Percentiles rank a stretch among this genome's conserved stretches.
phyloP scores from a whole-genome alignment of 2,797 vertebrate species.

The Apogon hyalosoma region DNA sequence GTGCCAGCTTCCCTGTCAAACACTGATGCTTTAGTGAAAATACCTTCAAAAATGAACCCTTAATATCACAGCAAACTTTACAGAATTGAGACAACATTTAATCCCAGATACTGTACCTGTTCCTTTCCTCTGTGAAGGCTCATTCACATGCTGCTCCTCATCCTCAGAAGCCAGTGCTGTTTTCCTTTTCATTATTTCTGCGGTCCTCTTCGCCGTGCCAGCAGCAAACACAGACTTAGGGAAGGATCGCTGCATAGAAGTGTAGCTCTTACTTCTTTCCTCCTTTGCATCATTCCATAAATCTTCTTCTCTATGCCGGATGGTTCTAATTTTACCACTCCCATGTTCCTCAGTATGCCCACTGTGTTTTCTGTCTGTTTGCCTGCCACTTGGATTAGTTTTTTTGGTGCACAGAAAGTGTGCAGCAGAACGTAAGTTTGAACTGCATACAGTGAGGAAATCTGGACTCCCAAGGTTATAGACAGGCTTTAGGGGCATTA shows the following conservation, averaged over 20 bases:
- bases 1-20: slow-evolving; percentile 43
- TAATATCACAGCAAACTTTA: too few species aligned
- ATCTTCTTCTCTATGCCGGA: neutral
- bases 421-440: neutral
- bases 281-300: neutral
- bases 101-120: slow-evolving; percentile 29
- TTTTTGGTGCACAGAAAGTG: slow-evolving; percentile 64
- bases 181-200: slow-evolving; percentile 69
- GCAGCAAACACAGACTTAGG: slow-evolving; percentile 86
- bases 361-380: slow-evolving; percentile 16
- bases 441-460: slow-evolving; percentile 22
- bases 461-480: slow-evolving; percentile 32
- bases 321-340: neutral
- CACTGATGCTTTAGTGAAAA: neutral
- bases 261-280: slow-evolving; percentile 12
- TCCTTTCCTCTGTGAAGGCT: neutral
- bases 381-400: slow-evolving; percentile 13
- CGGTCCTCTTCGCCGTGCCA: slow-evolving; percentile 83
- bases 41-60: neutral
- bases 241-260: slow-evolving; percentile 16
- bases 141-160: slow-evolving; percentile 18
- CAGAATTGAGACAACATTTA: too few species aligned
- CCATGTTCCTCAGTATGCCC: slow-evolving; percentile 23
- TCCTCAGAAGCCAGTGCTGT: neutral
- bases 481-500: slow-evolving; percentile 43